phyloP scores from a whole-genome alignment of 2,888 invertebrate genomes.

The Nymphalis polychloros region DNA sequence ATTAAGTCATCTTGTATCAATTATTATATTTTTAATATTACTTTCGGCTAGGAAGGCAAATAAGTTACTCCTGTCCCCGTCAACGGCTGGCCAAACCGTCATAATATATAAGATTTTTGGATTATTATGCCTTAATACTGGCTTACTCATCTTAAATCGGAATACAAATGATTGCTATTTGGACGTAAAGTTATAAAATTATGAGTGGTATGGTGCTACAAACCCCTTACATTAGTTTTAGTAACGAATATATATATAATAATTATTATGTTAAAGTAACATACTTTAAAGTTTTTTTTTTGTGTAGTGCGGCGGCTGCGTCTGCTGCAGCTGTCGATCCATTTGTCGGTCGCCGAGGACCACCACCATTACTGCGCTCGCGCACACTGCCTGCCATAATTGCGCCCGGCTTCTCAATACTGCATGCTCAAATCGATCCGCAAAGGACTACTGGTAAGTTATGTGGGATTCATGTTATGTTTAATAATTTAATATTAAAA shows the following conservation, averaged over 20 bases:
- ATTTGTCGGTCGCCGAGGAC: constrained; percentile 78
- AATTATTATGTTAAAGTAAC: too few relatives aligned
- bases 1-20: too few relatives aligned
- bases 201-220: neutral
- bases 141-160: too few relatives aligned
- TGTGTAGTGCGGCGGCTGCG: constrained; percentile 59
- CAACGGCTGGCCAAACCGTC: too few relatives aligned
- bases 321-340: constrained; percentile 81
- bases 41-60: too few relatives aligned
- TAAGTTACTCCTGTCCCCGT: too few relatives aligned
- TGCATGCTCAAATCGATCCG: constrained; percentile 91
- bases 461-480: neutral
- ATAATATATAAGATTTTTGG: too few relatives aligned
- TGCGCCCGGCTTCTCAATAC: constrained; percentile 90
- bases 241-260: neutral
- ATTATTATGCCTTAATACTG: too few relatives aligned
- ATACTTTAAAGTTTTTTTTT: neutral
- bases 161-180: too few relatives aligned
- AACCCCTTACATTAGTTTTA: neutral
- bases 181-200: too few relatives aligned
- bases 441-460: constrained; percentile 74
- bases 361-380: constrained; percentile 90
- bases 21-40: too few relatives aligned
- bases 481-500: too few relatives aligned
- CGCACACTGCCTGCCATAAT: constrained; percentile 94